These are phyloP conservation scores for Actinemys pallida DNA, from an alignment of 2,113 vertebrate species.

Conservation along the genomic window DNA sequence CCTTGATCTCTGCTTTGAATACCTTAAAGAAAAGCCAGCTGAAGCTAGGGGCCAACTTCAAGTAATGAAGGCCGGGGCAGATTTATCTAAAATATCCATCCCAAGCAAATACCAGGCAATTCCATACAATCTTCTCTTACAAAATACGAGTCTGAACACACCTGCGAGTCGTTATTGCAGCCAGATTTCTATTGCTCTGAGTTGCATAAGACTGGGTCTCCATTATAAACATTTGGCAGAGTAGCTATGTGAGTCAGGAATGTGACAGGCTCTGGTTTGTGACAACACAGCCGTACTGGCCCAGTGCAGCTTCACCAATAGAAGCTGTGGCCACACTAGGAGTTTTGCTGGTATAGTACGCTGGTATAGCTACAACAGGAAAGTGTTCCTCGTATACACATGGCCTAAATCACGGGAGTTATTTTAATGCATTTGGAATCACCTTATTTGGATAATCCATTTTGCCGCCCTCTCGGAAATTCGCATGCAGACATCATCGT, in stretches of 20 bases:
- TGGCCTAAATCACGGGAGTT: not conserved
- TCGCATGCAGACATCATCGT: not conserved
- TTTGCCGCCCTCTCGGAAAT: not conserved
- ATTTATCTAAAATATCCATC: constrained; percentile 71
- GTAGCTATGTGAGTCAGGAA: not conserved
- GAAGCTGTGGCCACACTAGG: too few relatives aligned
- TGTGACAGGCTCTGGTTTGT: not conserved
- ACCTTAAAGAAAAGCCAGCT: not conserved
- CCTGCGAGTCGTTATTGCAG: not conserved
- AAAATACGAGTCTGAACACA: not conserved
- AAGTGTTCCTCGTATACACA: too few relatives aligned
- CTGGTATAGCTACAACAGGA: too few relatives aligned
- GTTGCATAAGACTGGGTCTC: not conserved
- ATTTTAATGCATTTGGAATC: not conserved
- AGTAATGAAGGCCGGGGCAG: constrained; percentile 63
- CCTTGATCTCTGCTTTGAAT: not conserved
- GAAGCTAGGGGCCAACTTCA: not conserved
- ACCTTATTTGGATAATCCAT: not conserved
- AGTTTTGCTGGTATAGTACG: too few relatives aligned
- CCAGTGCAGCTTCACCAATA: too few relatives aligned
- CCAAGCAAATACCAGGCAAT: constrained; percentile 67
- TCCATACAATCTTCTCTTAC: not conserved
- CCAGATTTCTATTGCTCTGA: not conserved
- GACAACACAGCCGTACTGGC: too few relatives aligned
- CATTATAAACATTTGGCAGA: too few relatives aligned